Conservation (phyloP, 2,113 vertebrate genomes). For the Thalassarche chlororhynchos region DNA sequence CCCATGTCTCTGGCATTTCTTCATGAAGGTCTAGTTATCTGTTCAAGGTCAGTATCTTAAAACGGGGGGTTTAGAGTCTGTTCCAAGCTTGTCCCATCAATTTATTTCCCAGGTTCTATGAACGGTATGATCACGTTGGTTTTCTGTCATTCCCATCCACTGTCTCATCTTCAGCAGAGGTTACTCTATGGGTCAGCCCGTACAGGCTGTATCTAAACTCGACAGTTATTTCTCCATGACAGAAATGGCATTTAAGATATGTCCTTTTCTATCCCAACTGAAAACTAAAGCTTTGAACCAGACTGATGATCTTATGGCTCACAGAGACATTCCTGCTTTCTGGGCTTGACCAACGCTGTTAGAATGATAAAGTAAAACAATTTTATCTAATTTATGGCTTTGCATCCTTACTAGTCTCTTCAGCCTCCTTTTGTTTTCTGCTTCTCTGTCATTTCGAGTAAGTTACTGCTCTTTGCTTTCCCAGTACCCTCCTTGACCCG, state of each 20-base stretch:
- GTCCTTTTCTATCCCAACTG: neutral
- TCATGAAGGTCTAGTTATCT: neutral
- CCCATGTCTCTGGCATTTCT: neutral
- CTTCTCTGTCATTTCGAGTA: neutral
- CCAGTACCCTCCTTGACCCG: neutral
- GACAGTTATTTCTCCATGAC: neutral
- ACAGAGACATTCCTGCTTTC: neutral
- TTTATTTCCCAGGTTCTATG: neutral
- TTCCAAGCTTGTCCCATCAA: neutral
- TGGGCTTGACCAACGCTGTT: rapidly evolving
- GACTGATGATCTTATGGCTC: neutral
- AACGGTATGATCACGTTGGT: neutral
- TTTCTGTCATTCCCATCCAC: neutral
- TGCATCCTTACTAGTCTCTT: neutral
- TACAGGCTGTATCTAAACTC: neutral
- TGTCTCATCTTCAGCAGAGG: neutral
- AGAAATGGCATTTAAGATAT: neutral
- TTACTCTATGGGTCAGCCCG: neutral
- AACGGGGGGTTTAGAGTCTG: neutral
- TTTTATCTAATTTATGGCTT: neutral
- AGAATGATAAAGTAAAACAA: neutral
- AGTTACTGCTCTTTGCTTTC: neutral
- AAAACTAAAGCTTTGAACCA: neutral
- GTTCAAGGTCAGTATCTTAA: neutral
- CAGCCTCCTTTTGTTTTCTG: neutral